phyloP scores from a whole-genome alignment of 1,140 invertebrate species.

The Orussus abietinus region DNA sequence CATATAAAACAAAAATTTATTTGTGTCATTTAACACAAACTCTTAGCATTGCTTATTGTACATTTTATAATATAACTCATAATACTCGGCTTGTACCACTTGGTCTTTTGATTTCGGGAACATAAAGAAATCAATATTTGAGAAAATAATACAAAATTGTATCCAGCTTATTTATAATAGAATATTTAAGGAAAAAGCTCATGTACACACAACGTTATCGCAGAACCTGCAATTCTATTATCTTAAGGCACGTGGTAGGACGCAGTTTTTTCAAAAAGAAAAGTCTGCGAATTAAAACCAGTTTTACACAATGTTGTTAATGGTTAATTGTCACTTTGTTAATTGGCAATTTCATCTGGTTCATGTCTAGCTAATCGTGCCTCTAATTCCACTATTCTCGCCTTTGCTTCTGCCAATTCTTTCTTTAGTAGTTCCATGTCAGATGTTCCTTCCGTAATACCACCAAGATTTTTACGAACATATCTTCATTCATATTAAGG shows the following conservation, averaged over 20 bases:
- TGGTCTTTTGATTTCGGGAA: too few species aligned
- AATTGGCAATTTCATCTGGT: constrained; percentile 20
- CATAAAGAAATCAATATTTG: too few species aligned
- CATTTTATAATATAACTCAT: constrained; percentile 15
- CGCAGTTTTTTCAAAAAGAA: constrained; percentile 25
- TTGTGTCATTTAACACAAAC: too few species aligned
- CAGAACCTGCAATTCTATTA: too few species aligned
- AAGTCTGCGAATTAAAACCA: constrained; percentile 42
- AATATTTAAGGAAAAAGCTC: too few species aligned
- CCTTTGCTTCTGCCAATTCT: constrained; percentile 56
- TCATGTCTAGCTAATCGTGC: constrained; percentile 53
- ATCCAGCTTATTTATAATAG: too few species aligned
- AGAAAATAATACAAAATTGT: too few species aligned
- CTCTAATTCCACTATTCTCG: constrained; percentile 58
- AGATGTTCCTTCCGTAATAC: constrained; percentile 32
- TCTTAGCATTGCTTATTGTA: background rate
- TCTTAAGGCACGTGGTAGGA: constrained; percentile 25
- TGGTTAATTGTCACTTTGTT: constrained; percentile 8
- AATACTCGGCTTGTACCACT: too few species aligned
- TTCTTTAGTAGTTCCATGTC: constrained; percentile 50
- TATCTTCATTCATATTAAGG: constrained; percentile 38
- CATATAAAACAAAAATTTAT: too few species aligned
- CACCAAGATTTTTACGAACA: constrained; percentile 50
- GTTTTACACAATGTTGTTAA: constrained; percentile 15
- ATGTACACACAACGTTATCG: too few species aligned